Evolutionary conservation across 2,797 vertebrate genomes (phyloP), one percentile per base, ranked within the genome.

Genomic region (Ctenochaetus hawaiiensis): DNA sequence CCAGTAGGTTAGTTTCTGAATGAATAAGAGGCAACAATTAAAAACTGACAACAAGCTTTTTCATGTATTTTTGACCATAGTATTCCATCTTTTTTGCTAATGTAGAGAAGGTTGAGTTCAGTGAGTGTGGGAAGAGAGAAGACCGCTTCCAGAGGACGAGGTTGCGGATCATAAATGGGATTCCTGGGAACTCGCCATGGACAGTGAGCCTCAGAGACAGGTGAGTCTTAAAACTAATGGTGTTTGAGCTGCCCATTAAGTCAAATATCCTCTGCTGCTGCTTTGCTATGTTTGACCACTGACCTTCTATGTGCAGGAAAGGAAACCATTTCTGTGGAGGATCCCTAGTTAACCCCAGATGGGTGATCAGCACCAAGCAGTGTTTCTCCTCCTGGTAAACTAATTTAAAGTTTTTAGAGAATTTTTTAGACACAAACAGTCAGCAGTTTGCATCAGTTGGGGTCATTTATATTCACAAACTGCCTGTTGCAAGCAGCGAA

Each of bases 341-440:
- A 0, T 96, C 98, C 48, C 84, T 99, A 84, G 97, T 99, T 75
- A 96, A 97, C 86, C 93, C 97, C 83, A 95, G 96, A 91, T 99
- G 98, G 98, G 96, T 99, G 81, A 96, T 99, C 94, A 98, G 98
- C 85, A 97, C 97, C 5, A 97, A 96, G 68, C 98, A 99, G 84
- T 99, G 98, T 80, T 98, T 99, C 93, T 96, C 96, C 39, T 98
- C 98, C 78, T 99, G 98, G 98, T 99, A 95, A 96, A 87, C 18
- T 11, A 72, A 30, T 69, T 67, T 45, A 76, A 57, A 12, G 14
- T 39, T 59, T 61, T 45, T 34, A 34, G 16, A 11, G 23, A 5
- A 23, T 2, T 34, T 39, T 67, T 54, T 60, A 14, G 20, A 47
- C 18, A 8, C 10, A 60, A 59, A 16, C 17, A 1, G 18, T 41